Evolutionary conservation across 1,140 invertebrate genomes (phyloP), one percentile per base, ranked within the genome.

Genomic region (Caenorhabditis tropicalis): DNA sequence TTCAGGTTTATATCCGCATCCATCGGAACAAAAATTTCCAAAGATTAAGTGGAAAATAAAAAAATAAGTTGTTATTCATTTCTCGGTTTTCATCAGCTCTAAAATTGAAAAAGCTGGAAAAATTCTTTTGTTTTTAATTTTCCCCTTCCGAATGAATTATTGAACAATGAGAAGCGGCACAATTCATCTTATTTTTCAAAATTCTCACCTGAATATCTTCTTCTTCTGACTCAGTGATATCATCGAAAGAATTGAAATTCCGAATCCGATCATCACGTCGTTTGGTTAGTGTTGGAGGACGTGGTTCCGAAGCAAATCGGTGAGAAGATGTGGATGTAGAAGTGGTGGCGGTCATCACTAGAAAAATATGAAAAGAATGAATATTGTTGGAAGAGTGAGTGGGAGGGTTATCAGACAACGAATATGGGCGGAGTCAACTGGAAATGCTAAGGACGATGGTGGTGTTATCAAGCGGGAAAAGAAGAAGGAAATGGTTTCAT

Each of bases 191-290:
- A 27, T 36, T 53, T 51, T 81, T 51, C 39, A 24, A 16, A 6
- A 7, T 2, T 15, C 81, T 33, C 3, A 82, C 82, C 82, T 82
- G 82, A 39, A 65, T 70, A 29, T 82, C 82, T 33, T 82, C 82
- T 29, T 82, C 82, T 24, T 82, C 82, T 1, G 82, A 82, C 29
- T 82, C 82, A 31, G 82, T 82, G 82, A 82, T 82, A n/a, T 82
- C 82, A 46, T 82, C 82, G 27, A 82, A 82, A 1, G 82, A 82
- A 49, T 60, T 82, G 43, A 60, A 58, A 2, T n/a, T 49, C 33
- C 82, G 58, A 70, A 82, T 82, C 29, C 82, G 56, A 12, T 82
- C 56, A 60, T 82, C 82, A 27, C 82, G 56, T 10, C 82, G 46
- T 29, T 65, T 48, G 4, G 58, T 82, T 4, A 36, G 19, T 12